Conservation (phyloP, 2,888 invertebrate genomes). For the Polymixis lichenea region DNA sequence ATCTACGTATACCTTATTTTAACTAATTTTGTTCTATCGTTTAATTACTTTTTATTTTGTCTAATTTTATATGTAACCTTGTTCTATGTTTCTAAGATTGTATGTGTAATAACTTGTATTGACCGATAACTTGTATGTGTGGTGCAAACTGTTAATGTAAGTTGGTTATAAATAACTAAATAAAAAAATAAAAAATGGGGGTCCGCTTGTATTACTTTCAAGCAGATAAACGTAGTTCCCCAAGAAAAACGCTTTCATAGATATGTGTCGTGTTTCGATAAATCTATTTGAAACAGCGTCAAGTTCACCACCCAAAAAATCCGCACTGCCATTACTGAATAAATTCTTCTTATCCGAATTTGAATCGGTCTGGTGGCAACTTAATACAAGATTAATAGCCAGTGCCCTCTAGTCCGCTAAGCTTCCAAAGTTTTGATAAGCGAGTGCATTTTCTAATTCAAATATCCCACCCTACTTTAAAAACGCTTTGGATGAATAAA, state of each 20-base stretch:
- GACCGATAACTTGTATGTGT: too few species aligned
- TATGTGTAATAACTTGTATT: too few species aligned
- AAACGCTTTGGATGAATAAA: constrained; percentile 47
- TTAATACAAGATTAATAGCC: constrained; percentile 3
- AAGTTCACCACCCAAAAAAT: neutral
- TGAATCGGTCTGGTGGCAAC: neutral
- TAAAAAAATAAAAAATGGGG: too few species aligned
- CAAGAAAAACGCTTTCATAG: neutral
- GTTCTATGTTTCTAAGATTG: too few species aligned
- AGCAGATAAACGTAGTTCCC: neutral
- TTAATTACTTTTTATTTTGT: too few species aligned
- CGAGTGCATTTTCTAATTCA: constrained; percentile 47
- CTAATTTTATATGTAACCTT: too few species aligned
- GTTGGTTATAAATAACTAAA: too few species aligned
- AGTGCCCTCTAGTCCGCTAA: neutral
- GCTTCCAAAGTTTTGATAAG: constrained; percentile 46
- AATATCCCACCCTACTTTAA: constrained; percentile 48
- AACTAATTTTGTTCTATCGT: too few species aligned
- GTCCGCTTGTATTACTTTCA: neutral
- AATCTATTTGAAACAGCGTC: neutral
- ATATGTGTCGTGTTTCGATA: neutral
- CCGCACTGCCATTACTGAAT: neutral
- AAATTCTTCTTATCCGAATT: neutral
- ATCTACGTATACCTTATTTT: too few species aligned
- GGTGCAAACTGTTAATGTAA: too few species aligned